phyloP scores from a whole-genome alignment of 2,113 vertebrate species.

The Lophura nycthemera region DNA sequence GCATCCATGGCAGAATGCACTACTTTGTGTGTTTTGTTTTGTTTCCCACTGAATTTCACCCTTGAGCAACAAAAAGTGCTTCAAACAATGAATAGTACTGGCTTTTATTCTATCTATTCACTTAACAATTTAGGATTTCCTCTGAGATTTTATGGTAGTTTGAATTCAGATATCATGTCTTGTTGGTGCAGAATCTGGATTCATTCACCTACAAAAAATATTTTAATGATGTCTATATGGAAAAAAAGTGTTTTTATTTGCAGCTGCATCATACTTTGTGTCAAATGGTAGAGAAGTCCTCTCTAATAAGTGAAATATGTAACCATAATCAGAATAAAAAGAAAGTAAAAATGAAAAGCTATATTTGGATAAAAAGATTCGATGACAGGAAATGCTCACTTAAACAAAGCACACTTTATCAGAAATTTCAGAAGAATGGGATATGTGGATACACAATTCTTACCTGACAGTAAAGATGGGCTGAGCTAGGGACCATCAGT shows the following conservation, averaged over 20 bases:
- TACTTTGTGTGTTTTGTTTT: background rate
- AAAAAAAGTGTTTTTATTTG: slow-evolving; percentile 26
- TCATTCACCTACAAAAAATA: background rate
- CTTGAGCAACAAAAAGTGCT: background rate
- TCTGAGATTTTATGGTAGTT: background rate
- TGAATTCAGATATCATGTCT: background rate
- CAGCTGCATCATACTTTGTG: background rate
- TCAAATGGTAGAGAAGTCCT: background rate
- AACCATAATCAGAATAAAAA: slow-evolving; percentile 20
- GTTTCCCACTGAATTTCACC: background rate
- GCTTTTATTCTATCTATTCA: background rate
- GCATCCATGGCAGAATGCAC: rapidly evolving
- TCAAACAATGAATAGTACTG: background rate
- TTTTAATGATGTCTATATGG: background rate
- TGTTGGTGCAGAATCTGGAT: background rate
- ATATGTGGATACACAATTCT: background rate
- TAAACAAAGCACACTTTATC: background rate
- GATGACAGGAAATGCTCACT: background rate
- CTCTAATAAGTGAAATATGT: background rate
- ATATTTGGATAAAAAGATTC: background rate
- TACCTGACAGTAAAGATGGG: background rate
- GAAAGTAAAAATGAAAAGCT: slow-evolving; percentile 8
- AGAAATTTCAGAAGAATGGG: background rate
- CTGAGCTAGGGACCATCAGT: background rate
- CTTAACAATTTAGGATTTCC: background rate